Evolutionary conservation across 2,797 vertebrate genomes (phyloP), one percentile per base, ranked within the genome.

Genomic region (Scomberomorus guttatus): DNA sequence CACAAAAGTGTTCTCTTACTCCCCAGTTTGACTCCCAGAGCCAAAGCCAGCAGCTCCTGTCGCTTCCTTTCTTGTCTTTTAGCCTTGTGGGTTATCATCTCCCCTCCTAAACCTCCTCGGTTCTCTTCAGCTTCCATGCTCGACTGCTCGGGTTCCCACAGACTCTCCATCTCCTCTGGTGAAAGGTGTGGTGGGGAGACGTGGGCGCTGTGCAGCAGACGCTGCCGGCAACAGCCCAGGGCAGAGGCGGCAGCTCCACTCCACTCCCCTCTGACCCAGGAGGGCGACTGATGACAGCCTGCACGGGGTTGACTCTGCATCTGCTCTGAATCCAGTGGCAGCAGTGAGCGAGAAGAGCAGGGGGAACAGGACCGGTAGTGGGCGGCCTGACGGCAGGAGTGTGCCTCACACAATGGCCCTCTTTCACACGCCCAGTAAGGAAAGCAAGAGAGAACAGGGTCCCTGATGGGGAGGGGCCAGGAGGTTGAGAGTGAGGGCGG

Each of bases 11-110:
- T 92, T 72, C 96, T 95, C 79, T 95, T 97, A 80, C 95, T 93
- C 67, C 97, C 97, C 76, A 98, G 94, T 91, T 97, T 98, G 89
- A 98, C 95, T 88, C 98, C 97, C 89, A 99, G 87, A 54, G 97
- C 97, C 90, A 99, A 90, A 0, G 98, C 97, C 93, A 99, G 94
- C 75, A 99, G 95, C 91, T 99, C 97, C 90, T 97, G 97, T 59
- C 93, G 97, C 76, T 97, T 98, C 71, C 96, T 94, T 85, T 96
- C 96, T 9, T 92, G 92, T 84, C 94, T 94, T 92, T 96, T 98
- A 0, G 95, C 86, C 89, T 96, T 97, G 72, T 92, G 92, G 89
- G 94, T 93, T 69, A 95, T 95, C 81, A 97, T 77, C 2, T 96
- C 93, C 9, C 93, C 96, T 87, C 79, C 94, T 87, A 95, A 80